Evolutionary conservation across 2,113 vertebrate genomes (phyloP).

Genomic region (Ptychochromis oligacanthus): DNA sequence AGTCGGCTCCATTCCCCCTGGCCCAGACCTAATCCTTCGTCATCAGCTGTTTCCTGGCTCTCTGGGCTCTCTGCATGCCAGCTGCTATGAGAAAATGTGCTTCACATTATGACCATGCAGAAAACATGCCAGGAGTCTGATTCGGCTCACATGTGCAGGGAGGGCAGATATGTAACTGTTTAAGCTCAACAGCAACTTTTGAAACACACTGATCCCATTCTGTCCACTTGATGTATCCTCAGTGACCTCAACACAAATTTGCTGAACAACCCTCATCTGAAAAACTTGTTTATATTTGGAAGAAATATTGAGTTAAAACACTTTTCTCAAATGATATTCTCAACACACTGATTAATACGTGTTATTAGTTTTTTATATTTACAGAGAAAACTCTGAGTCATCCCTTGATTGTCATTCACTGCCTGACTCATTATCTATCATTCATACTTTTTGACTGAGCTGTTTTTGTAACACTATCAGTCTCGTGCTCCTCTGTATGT

Average conservation of each 20-base stretch:
- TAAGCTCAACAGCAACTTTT: slow-evolving; percentile 31
- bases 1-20: slow-evolving; percentile 46
- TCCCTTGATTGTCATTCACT: slow-evolving; percentile 13
- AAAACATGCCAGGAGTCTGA: slow-evolving; percentile 64
- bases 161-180: slow-evolving; percentile 35
- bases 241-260: slow-evolving; percentile 35
- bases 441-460: slow-evolving; percentile 51
- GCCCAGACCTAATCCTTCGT: slow-evolving; percentile 66
- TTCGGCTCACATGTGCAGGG: slow-evolving; percentile 42
- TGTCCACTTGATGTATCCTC: slow-evolving; percentile 44
- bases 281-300: background rate
- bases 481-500: background rate
- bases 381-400: slow-evolving; percentile 27
- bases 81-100: slow-evolving; percentile 72
- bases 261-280: slow-evolving; percentile 4
- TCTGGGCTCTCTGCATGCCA: slow-evolving; percentile 67
- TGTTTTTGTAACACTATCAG: background rate
- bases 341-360: background rate
- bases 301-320: background rate
- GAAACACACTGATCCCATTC: slow-evolving; percentile 48
- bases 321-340: background rate
- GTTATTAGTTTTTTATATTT: background rate
- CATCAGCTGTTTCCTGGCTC: slow-evolving; percentile 81
- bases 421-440: slow-evolving; percentile 59
- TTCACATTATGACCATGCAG: slow-evolving; percentile 76